A percentile compares a stretch with the other conserved stretches of the same genome.
Conservation (phyloP, 2,797 vertebrate genomes). For the Kryptolebias ocellatus region DNA sequence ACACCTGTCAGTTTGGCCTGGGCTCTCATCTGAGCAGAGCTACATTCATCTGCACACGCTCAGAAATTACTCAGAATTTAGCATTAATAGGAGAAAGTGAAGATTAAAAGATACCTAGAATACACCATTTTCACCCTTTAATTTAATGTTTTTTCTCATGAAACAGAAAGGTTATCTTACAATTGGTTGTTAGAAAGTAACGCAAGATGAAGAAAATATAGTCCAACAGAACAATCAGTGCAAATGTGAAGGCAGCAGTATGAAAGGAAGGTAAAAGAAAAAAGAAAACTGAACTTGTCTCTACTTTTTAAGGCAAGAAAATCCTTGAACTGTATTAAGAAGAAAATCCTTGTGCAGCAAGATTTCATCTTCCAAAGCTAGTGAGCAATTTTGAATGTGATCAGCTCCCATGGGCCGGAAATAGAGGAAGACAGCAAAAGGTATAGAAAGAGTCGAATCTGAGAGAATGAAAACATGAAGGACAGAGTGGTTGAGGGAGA, state of each 20-base stretch:
- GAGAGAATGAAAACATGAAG: conserved; percentile 17
- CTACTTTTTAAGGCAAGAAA: conserved; percentile 21
- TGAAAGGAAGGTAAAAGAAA: background rate
- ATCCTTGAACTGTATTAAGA: conserved; percentile 21
- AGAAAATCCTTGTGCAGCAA: conserved; percentile 35
- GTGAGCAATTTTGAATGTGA: conserved; percentile 41
- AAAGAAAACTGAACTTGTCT: conserved; percentile 10
- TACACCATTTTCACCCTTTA: too few relatives aligned
- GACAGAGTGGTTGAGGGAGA: conserved; percentile 15
- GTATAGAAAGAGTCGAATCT: conserved; percentile 46
- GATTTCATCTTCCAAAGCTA: conserved; percentile 52
- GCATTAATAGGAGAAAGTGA: conserved; percentile 19
- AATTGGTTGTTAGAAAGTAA: background rate
- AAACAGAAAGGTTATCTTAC: too few relatives aligned
- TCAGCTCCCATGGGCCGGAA: conserved; percentile 33
- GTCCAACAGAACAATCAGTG: conserved; percentile 6
- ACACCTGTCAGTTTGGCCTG: conserved; percentile 69
- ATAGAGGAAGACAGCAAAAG: conserved; percentile 40
- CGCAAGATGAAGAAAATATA: conserved; percentile 17
- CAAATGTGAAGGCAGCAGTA: conserved; percentile 6
- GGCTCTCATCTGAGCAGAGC: conserved; percentile 33
- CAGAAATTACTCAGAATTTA: conserved; percentile 32
- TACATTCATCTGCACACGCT: conserved; percentile 19
- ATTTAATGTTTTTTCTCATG: too few relatives aligned
- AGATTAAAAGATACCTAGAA: background rate